A percentile compares a stretch with the other conserved stretches of the same genome.
These are phyloP conservation scores for Orthosia cruda DNA, from an alignment of 2,888 invertebrate genomes.

Conservation along the genomic window DNA sequence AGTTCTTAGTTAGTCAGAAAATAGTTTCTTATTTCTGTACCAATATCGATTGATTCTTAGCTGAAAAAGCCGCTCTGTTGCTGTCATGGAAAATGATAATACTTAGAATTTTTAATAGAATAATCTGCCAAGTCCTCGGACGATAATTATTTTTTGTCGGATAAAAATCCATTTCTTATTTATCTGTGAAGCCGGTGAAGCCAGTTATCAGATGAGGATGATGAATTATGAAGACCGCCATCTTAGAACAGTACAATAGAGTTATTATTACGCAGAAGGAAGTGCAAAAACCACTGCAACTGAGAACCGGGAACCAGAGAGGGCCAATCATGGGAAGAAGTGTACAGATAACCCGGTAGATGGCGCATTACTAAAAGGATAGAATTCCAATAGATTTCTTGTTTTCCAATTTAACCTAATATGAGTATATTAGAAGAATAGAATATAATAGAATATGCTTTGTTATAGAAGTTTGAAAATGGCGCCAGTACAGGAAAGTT, in stretches of 20 bases:
- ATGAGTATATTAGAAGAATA: no score
- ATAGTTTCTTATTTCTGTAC: slow-evolving; percentile 2
- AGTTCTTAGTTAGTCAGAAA: no score
- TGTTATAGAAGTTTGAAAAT: no score
- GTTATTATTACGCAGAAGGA: not conserved
- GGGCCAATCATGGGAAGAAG: not conserved
- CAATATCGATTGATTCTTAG: not conserved
- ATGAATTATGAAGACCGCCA: slow-evolving; percentile 34
- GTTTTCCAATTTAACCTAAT: no score
- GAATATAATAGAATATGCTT: no score
- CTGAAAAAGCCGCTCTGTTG: not conserved
- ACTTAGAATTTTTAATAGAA: not conserved
- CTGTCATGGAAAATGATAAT: not conserved
- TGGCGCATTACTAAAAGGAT: slow-evolving; percentile 13
- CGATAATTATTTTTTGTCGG: no score
- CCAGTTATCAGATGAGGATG: not conserved
- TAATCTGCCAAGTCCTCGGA: not conserved
- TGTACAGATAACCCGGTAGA: slow-evolving; percentile 12
- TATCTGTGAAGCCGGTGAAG: not conserved
- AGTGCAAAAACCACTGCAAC: not conserved
- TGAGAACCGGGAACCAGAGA: no score
- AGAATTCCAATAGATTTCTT: no score
- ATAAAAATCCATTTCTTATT: not conserved
- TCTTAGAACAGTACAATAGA: slow-evolving; percentile 27
- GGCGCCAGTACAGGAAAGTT: no score